Evolutionary conservation across 2,888 invertebrate species (phyloP), one percentile per base, ranked within the genome.

Genomic region (Rhamphomyia laevipes): DNA sequence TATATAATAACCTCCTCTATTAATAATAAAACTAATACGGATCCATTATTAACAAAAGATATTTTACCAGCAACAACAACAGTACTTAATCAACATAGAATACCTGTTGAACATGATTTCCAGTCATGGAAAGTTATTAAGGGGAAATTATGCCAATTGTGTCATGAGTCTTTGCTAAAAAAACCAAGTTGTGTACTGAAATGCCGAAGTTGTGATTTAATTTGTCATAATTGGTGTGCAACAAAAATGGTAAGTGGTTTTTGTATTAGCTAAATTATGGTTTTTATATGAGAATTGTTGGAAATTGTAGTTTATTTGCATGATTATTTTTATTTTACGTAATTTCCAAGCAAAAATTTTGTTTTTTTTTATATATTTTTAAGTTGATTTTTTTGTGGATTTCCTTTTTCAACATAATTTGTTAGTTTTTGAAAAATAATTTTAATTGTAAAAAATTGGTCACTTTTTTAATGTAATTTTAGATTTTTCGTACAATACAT

Each of bases 111-210:
- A 41, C 57, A 58, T 27, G 42, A 51, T 33, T 57, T 58, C 33
- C 45, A 51, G 35, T 30, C 51, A 9, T 56, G 55, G 55, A 56
- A 54, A 45, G 47, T 52, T 23, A 43, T 52, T 6, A 52, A 57
- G 53, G 56, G 56, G 51, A 55, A 54, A 30, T 37, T 53, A 13
- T 58, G 58, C 50, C 58, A 58, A 50, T 52, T 58, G 43, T 58
- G 58, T 18, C 58, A 58, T 44, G 54, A 52, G 33, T 46, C 55
- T 45, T 49, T 53, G 44, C 48, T 53, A 16, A 47, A 50, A 38
- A 51, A 46, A 18, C 47, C 52, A 21, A 52, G 52, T 15, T 40
- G 41, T n/a, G 51, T 53, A 44, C 52, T 57, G 43, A 56, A 53
- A 48, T 58, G 58, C 38, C 49, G 52, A 4, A 40, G 52, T 41